phyloP scores from a whole-genome alignment of 2,888 invertebrate genomes.

The Anticlea derivata region DNA sequence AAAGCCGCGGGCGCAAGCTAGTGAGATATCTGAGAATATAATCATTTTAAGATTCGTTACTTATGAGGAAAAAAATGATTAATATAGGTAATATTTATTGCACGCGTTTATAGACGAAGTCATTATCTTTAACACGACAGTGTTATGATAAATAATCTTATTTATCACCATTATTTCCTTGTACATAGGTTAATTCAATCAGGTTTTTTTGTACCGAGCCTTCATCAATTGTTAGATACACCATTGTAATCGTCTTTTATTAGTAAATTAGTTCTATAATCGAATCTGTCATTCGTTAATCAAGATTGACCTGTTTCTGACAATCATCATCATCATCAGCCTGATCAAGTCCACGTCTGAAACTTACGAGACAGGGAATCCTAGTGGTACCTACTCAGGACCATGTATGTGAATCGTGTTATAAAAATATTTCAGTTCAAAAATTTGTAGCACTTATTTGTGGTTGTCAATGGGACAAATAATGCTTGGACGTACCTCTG shows the following conservation, averaged over 20 bases:
- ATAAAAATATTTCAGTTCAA: too few relatives aligned
- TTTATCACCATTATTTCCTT: conserved; percentile 29
- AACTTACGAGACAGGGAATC: too few relatives aligned
- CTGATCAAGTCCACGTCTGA: too few relatives aligned
- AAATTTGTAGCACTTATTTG: too few relatives aligned
- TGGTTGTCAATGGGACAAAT: too few relatives aligned
- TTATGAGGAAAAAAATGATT: conserved; percentile 33
- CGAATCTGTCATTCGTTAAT: conserved; percentile 15
- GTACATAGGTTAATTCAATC: conserved; percentile 29
- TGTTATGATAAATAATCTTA: conserved; percentile 21
- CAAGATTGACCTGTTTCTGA: conserved; percentile 4
- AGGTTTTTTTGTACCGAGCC: conserved; percentile 10
- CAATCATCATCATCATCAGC: background rate
- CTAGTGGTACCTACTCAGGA: too few relatives aligned
- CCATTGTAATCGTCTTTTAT: conserved; percentile 2
- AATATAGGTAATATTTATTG: too few relatives aligned
- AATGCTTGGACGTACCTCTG: too few relatives aligned
- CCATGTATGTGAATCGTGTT: too few relatives aligned
- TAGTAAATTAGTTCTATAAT: conserved; percentile 8
- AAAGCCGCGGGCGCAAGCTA: too few relatives aligned
- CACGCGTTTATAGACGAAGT: conserved; percentile 18
- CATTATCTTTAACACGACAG: conserved; percentile 25
- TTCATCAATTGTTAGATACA: conserved; percentile 14
- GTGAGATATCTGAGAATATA: too few relatives aligned
- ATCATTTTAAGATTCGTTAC: too few relatives aligned